A percentile compares a stretch with the other conserved stretches of the same genome.
These are phyloP conservation scores for Acropternis orthonyx DNA, from an alignment of 2,797 vertebrate genomes.

Conservation along the genomic window DNA sequence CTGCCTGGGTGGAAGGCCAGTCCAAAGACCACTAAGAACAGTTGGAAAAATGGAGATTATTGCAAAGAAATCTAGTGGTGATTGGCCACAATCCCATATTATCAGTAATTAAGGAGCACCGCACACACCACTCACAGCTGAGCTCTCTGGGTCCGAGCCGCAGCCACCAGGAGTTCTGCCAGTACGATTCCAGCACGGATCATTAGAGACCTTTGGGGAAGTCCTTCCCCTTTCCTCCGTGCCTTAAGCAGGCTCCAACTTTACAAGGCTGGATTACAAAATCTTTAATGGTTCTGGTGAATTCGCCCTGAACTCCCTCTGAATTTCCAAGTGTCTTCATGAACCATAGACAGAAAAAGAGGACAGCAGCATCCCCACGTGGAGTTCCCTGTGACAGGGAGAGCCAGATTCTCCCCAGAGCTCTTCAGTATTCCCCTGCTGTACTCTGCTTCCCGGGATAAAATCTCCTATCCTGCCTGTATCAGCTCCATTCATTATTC, in stretches of 20 bases:
- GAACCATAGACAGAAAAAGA: rapidly evolving
- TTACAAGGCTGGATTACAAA: background rate
- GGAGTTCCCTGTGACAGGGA: rapidly evolving
- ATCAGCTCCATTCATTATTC: background rate
- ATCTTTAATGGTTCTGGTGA: background rate
- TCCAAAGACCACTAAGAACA: rapidly evolving
- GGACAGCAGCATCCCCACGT: background rate
- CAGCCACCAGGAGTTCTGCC: background rate
- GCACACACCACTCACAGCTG: background rate
- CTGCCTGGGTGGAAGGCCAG: background rate
- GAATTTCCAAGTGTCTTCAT: background rate
- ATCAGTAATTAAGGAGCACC: background rate
- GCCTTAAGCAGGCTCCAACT: background rate
- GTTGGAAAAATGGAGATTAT: background rate
- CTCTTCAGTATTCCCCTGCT: background rate
- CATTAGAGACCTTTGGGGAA: background rate
- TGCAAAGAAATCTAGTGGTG: background rate
- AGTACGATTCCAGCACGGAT: background rate
- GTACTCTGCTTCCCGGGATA: background rate
- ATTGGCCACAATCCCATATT: background rate
- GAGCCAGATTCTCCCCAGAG: background rate
- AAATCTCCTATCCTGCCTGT: background rate
- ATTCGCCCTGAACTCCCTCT: background rate
- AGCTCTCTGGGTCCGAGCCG: background rate
- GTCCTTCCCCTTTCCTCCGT: background rate